These are phyloP conservation scores for Phoxinus dragarum DNA, from an alignment of 2,797 vertebrate genomes.

Conservation along the genomic window DNA sequence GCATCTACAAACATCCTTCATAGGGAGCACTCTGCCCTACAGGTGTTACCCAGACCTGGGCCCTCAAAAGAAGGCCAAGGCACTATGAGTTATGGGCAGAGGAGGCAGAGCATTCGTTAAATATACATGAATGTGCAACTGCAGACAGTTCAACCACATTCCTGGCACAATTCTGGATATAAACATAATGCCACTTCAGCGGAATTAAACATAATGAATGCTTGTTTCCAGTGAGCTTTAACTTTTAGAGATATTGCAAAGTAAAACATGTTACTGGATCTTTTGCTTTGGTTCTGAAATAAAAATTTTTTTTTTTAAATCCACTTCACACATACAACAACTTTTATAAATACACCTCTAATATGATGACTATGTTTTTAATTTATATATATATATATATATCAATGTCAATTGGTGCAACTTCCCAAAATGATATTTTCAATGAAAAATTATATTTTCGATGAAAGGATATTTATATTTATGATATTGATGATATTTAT, in stretches of 20 bases:
- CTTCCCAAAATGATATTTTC: too few relatives aligned
- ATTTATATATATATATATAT: neutral
- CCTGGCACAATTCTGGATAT: constrained; percentile 23
- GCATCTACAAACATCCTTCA: constrained; percentile 72
- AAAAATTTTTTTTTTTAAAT: too few relatives aligned
- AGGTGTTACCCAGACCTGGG: constrained; percentile 71
- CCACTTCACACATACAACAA: neutral
- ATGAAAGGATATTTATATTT: too few relatives aligned
- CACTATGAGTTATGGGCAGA: neutral
- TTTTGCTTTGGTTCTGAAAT: neutral
- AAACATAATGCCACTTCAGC: constrained; percentile 16
- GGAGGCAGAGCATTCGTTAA: constrained; percentile 5
- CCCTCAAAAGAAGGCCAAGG: constrained; percentile 36
- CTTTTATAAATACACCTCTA: neutral
- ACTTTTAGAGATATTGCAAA: neutral
- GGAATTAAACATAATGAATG: constrained; percentile 24
- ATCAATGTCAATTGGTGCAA: too few relatives aligned
- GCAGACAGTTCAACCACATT: constrained; percentile 50
- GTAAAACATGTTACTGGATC: neutral
- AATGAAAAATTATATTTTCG: too few relatives aligned
- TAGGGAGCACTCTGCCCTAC: constrained; percentile 61
- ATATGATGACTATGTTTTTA: neutral
- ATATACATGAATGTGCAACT: constrained; percentile 1
- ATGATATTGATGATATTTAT: too few relatives aligned
- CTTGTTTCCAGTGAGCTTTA: constrained; percentile 32